Evolutionary conservation across 2,113 vertebrate species (phyloP).

Genomic region (Oreocharis arfaki): DNA sequence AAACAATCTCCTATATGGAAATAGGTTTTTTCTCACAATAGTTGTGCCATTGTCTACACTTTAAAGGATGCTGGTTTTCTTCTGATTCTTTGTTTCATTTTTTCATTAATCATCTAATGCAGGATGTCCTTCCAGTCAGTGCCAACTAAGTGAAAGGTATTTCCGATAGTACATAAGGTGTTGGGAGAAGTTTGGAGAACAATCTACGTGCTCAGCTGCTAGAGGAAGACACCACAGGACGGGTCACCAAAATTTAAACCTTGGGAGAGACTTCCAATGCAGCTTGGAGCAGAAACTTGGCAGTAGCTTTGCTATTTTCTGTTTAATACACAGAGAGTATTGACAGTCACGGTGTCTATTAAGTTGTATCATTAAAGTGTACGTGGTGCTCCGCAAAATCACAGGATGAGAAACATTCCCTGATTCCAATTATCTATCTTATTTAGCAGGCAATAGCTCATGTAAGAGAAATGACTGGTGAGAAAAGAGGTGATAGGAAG

Average conservation of each 20-base stretch:
- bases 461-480: neutral
- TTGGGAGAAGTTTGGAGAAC: neutral
- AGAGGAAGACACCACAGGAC: neutral
- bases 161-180: neutral
- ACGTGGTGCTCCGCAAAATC: neutral
- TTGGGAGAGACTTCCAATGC: neutral
- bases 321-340: neutral
- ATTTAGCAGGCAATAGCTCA: neutral
- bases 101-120: neutral
- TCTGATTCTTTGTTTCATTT: neutral
- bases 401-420: neutral
- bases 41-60: neutral
- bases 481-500: neutral
- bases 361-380: neutral
- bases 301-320: neutral
- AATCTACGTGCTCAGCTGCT: neutral
- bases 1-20: fast-evolving
- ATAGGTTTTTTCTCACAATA: neutral
- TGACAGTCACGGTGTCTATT: neutral
- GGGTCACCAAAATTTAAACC: neutral
- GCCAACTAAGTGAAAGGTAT: neutral
- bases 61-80: neutral
- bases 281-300: neutral
- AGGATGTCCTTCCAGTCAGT: neutral
- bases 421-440: neutral